Evolutionary conservation across 35 echinoderm and acorn worm species (phyloP), one percentile per base, ranked within the genome.

Genomic region (Diadema setosum): DNA sequence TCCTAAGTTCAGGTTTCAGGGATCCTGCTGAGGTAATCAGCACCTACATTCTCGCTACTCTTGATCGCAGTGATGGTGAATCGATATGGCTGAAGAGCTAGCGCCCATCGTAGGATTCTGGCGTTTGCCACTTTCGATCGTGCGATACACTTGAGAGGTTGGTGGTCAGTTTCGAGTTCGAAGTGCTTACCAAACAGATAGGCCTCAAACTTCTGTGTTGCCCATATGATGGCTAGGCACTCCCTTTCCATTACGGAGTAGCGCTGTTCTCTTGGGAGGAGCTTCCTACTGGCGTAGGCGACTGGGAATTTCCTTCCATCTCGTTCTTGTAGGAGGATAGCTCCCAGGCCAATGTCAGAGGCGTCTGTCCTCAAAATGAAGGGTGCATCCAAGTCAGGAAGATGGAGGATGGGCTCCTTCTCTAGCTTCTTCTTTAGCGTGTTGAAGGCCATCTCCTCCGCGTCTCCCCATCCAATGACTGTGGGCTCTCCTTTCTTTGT

Each of bases 361-460:
- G 91, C 91, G 70, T 93, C 85, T 2, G 85, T 93, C 18, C 78
- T 46, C 29, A 89, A 15, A 46, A 84, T 88, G 30, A 93, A 83
- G 15, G 32, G 20, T 26, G 57, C 65, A 43, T 37, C 18, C 21
- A 85, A 30, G 39, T 85, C 83, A 1, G 49, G 49, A 5, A 85
- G 57, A 60, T 85, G 49, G n/a, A 85, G 83, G 36, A 85, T 85
- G 21, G 83, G 83, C n/a, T n/a, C 48, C 30, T 30, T 85, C 18
- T 5, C 64, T 14, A 85, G 31, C 20, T 85, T 85, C 1, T 85
- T 60, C 52, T 85, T 85, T 20, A 85, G 56, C 21, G 52, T 85
- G 6, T 48, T 12, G 52, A 85, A 85, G 64, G 83, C 83, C 20
- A 31, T n/a, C 24, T 85, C 82, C 24, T 85, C 50, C 29, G 26